Evolutionary conservation across 2,797 vertebrate species (phyloP).

Genomic region (Telmatherina bonti): DNA sequence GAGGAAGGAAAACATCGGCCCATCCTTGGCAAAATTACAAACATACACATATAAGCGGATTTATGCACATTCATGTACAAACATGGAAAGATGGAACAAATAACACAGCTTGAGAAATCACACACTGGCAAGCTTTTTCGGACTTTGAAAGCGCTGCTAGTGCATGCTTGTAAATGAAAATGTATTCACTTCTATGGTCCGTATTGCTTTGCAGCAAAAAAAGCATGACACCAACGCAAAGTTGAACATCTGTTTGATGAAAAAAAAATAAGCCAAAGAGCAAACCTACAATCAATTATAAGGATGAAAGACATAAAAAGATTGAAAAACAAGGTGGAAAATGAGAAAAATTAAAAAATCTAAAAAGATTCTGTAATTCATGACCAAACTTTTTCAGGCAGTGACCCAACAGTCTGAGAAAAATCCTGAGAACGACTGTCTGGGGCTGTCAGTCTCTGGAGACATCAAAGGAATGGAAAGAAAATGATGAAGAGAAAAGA

Average conservation of each 20-base stretch:
- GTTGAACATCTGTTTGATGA: slow-evolving; percentile 28
- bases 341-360: not conserved
- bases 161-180: slow-evolving; percentile 24
- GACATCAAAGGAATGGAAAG: slow-evolving; percentile 20
- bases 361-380: not conserved
- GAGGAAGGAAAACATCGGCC: slow-evolving; percentile 70
- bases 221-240: slow-evolving; percentile 68
- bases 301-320: not conserved
- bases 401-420: not conserved
- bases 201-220: slow-evolving; percentile 59
- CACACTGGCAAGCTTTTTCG: slow-evolving; percentile 10
- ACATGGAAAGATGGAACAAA: slow-evolving; percentile 37
- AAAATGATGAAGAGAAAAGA: slow-evolving; percentile 8
- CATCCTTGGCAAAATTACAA: slow-evolving; percentile 51
- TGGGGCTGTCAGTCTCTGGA: not conserved
- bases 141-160: not conserved
- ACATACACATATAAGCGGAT: slow-evolving; percentile 36
- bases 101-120: slow-evolving; percentile 18
- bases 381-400: slow-evolving; percentile 2
- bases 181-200: slow-evolving; percentile 49
- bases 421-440: not conserved
- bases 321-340: not conserved
- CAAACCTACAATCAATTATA: not conserved
- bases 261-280: not conserved
- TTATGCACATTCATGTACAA: slow-evolving; percentile 27